Evolutionary conservation across 2,888 invertebrate genomes (phyloP).

Genomic region (Papilio gigon): DNA sequence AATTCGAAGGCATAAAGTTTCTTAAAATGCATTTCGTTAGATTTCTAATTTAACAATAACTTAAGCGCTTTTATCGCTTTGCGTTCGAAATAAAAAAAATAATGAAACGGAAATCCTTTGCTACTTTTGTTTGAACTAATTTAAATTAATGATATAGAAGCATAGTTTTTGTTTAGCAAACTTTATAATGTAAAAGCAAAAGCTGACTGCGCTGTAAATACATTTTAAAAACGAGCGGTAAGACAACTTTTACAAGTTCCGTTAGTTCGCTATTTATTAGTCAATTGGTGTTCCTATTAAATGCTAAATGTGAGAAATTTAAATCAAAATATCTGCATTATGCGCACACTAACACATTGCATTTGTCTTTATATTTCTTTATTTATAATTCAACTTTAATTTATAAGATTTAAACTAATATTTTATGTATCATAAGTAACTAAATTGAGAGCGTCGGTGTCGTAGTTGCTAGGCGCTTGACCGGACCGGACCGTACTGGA

Average conservation of each 20-base stretch:
- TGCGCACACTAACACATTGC: not conserved
- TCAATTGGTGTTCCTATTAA: conserved; percentile 15
- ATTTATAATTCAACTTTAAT: not conserved
- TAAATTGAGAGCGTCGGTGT: no score
- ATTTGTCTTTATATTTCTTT: not conserved
- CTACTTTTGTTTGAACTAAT: not conserved
- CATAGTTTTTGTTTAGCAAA: not conserved
- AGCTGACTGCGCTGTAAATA: not conserved
- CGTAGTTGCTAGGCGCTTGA: no score
- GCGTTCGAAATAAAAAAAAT: not conserved
- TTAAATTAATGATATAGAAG: not conserved
- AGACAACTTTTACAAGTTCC: conserved; percentile 19
- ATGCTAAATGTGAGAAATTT: conserved; percentile 13
- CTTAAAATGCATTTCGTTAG: no score
- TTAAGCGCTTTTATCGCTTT: no score
- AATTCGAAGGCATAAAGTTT: no score
- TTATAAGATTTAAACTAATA: not conserved
- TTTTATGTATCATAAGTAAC: no score
- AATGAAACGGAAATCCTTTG: not conserved
- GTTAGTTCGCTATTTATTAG: conserved; percentile 10
- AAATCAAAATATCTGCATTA: not conserved
- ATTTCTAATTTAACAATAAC: no score
- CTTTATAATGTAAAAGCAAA: not conserved
- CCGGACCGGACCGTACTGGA: no score
- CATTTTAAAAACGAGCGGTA: not conserved